Base-by-base conservation (phyloP, 2,888 invertebrate genomes). In the Drosophila setosimentum region DNA sequence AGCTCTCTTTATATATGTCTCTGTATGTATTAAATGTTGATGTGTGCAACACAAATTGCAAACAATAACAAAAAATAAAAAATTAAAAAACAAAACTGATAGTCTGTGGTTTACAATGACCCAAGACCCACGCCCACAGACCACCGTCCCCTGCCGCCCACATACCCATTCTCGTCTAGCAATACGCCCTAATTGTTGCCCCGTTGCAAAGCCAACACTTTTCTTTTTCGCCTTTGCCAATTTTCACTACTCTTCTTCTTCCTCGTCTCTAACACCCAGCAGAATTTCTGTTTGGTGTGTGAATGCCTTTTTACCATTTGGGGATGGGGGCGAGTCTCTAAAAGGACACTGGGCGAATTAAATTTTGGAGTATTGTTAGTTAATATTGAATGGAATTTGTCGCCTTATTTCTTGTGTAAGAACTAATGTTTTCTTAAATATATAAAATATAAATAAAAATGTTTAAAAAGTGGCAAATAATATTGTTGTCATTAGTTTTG, bases 31-130 rank as follows among this genome's bases (percentile, higher is more conserved):
- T 33, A 57, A 8, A 24, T 58, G 53, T 59, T 18, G 30, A 42
- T 42, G 13, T 73, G 51, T 74, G 72, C 67, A 79, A 55, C 76
- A 79, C 55, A 76, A 72, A 76, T 68, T 79, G 76, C 79, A 78
- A 76, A 65, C 67, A 78, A 79, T 65, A 78, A 78, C 67, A 78
- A 78, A 61, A 57, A 18, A 58, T 49, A 21, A 24, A 45, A 45
- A 45, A 45, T 45, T n/a, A n/a, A 24, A 27, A 45, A 45, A 27
- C 45, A 45, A 45, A 45, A 45, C 48, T 69, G 40, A 59, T 75
- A 71, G 72, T 65, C 53, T 79, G 64, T 66, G 65, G 76, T 61
- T 69, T 58, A 61, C 40, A 74, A 48, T 55, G 53, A 54, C 32
- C 63, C 54, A 48, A 29, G 29, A 29, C 27, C 35, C 50, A 6